Base-by-base conservation (phyloP, 2,113 vertebrate species). In the Herpetotheres cachinnans region DNA sequence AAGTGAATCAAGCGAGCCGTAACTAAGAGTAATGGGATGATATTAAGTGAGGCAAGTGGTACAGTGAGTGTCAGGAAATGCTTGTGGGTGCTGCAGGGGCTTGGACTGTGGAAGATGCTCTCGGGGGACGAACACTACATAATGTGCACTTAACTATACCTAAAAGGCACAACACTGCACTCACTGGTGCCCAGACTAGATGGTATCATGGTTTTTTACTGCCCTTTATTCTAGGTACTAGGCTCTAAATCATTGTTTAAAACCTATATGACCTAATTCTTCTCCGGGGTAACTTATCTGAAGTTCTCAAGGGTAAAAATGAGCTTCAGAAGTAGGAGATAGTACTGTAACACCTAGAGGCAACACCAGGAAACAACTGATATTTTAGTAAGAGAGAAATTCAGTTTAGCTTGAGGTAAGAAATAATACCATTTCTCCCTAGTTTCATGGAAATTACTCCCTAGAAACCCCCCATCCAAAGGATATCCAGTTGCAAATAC, bases 21-120 rank as follows among this genome's bases (percentile, higher is more conserved):
- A 95, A 89, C 89, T 73, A 90, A 87, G 89, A 97, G 40, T 94
- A 96, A 94, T 44, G 47, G 74, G 46, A 56, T 73, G 70, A 77
- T 94, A 89, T 84, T 91, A 89, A 94, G n/a, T 61, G 49, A 93
- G 81, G n/a, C 47, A 94, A 95, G 84, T 69, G 62, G 61, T 83
- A 86, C 44, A 56, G 47, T 18, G 38, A 88, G 63, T 49, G 58
- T 87, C 86, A 82, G 73, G 73, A 89, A 91, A 80, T 1, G 22
- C 46, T 89, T 34, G 78, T 87, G 54, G 89, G 54, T 7, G 10
- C 61, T 89, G 44, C 70, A 71, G 66, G 42, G 27, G 9, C 44
- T 76, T 82, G 62, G 40, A 42, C 73, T 66, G 49, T 38, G 58
- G 77, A 95, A 88, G 74, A 72, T 59, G 50, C 73, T 94, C 77